Conservation (phyloP, 2,888 invertebrate genomes). For the Busseola fusca region DNA sequence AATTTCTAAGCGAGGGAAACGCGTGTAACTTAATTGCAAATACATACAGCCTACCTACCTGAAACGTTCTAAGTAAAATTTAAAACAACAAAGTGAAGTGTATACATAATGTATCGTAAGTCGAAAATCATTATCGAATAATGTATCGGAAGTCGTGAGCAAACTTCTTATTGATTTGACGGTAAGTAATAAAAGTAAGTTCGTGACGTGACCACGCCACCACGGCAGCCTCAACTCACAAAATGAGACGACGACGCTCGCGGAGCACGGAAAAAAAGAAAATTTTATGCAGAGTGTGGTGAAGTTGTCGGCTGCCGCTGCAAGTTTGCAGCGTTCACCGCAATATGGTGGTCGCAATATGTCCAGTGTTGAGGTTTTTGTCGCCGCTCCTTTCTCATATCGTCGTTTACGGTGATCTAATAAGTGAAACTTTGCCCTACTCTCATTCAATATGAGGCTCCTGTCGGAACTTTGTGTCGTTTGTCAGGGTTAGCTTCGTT, state of each 20-base stretch:
- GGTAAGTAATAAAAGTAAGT: slow-evolving; percentile 74
- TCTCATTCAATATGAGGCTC: slow-evolving; percentile 86
- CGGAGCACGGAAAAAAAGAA: slow-evolving; percentile 71
- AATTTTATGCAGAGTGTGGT: slow-evolving; percentile 78
- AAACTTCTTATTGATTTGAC: slow-evolving; percentile 56
- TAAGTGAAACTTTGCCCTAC: slow-evolving; percentile 85
- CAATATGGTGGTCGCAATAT: slow-evolving; percentile 82
- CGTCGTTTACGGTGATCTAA: slow-evolving; percentile 83
- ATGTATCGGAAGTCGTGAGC: slow-evolving; percentile 38
- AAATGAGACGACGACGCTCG: slow-evolving; percentile 64
- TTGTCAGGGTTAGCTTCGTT: slow-evolving; percentile 71
- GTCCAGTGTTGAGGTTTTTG: slow-evolving; percentile 84
- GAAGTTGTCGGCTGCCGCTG: slow-evolving; percentile 78
- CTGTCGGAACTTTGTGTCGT: slow-evolving; percentile 78
- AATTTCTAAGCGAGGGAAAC: slow-evolving; percentile 4
- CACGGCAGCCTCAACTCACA: slow-evolving; percentile 64
- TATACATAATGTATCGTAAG: slow-evolving; percentile 27
- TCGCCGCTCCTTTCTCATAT: slow-evolving; percentile 84
- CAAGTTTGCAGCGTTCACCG: slow-evolving; percentile 82
- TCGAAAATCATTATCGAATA: slow-evolving; percentile 42
- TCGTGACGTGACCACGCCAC: slow-evolving; percentile 64
- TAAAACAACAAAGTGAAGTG: slow-evolving; percentile 3
- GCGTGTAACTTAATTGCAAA: slow-evolving; percentile 16
- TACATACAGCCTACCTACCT: slow-evolving; percentile 1
- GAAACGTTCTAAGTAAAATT: slow-evolving; percentile 16